Conservation (phyloP, 2,888 invertebrate genomes). For the Cantharis rufa region DNA sequence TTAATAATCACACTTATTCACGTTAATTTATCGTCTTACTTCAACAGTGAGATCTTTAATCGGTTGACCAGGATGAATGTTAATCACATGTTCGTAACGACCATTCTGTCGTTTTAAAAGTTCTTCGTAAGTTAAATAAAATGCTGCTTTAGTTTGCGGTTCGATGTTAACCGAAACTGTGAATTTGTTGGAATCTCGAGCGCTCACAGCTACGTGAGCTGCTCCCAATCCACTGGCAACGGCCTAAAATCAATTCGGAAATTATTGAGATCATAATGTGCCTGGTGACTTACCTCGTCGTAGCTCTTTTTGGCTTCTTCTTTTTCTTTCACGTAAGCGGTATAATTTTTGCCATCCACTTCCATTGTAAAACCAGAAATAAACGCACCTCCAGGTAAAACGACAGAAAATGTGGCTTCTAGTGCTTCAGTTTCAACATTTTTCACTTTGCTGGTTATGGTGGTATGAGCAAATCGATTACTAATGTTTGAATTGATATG, state of each 20-base stretch:
- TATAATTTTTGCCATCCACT: constrained; percentile 64
- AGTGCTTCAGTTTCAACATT: constrained; percentile 60
- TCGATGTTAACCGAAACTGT: constrained; percentile 71
- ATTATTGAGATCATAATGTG: not conserved
- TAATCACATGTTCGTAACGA: constrained; percentile 70
- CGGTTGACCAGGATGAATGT: constrained; percentile 69
- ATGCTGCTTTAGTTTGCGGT: constrained; percentile 64
- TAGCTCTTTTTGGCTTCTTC: constrained; percentile 63
- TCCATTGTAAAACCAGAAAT: not conserved
- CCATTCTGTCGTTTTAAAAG: constrained; percentile 66
- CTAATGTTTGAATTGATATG: constrained; percentile 64
- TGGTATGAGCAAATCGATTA: constrained; percentile 68
- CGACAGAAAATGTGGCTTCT: constrained; percentile 68
- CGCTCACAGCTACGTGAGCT: constrained; percentile 65
- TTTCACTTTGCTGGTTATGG: constrained; percentile 51
- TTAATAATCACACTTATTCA: not conserved
- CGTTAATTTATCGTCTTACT: constrained; percentile 34
- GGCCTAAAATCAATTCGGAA: constrained; percentile 50
- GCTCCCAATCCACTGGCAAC: constrained; percentile 63
- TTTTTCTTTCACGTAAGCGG: constrained; percentile 68
- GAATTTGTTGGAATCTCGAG: constrained; percentile 72
- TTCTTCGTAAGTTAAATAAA: constrained; percentile 76
- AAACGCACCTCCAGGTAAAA: not conserved
- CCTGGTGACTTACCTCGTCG: constrained; percentile 40
- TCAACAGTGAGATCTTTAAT: constrained; percentile 68